A percentile compares a stretch with the other conserved stretches of the same genome.
Conservation (phyloP, 2,888 invertebrate genomes). For the Nemotelus nigrinus region DNA sequence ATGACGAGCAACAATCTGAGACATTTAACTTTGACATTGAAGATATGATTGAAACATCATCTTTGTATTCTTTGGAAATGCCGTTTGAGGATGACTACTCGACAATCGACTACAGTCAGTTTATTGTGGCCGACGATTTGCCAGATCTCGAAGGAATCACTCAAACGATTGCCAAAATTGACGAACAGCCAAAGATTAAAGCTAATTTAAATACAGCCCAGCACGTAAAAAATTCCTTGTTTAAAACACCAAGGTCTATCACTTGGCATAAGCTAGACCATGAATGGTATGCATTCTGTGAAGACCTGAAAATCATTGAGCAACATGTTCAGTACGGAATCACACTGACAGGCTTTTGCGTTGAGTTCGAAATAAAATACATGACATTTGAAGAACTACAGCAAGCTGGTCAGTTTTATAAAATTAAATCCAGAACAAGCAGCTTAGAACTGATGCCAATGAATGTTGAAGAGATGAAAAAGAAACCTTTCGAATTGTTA, state of each 20-base stretch:
- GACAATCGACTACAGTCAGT: constrained; percentile 5
- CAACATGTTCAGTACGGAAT: neutral
- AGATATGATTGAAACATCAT: constrained; percentile 12
- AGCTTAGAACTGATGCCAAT: neutral
- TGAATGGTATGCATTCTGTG: constrained; percentile 18
- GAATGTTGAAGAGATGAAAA: constrained; percentile 9
- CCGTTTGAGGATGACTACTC: constrained; percentile 9
- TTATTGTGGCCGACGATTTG: neutral
- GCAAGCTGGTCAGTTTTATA: constrained; percentile 19
- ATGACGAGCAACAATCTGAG: neutral
- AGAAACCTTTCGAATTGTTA: constrained; percentile 54
- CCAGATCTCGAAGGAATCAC: neutral
- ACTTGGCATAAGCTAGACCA: neutral
- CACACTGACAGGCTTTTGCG: neutral
- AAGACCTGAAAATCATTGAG: neutral
- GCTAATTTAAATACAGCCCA: neutral
- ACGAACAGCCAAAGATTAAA: neutral
- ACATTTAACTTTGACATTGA: neutral
- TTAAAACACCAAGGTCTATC: neutral
- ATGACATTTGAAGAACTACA: constrained; percentile 26
- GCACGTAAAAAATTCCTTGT: neutral
- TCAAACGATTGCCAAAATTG: neutral
- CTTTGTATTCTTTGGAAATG: neutral
- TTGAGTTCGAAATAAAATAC: constrained; percentile 20
- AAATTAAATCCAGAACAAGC: neutral